Conservation (phyloP, 1,140 invertebrate genomes). For the Limonius californicus region DNA sequence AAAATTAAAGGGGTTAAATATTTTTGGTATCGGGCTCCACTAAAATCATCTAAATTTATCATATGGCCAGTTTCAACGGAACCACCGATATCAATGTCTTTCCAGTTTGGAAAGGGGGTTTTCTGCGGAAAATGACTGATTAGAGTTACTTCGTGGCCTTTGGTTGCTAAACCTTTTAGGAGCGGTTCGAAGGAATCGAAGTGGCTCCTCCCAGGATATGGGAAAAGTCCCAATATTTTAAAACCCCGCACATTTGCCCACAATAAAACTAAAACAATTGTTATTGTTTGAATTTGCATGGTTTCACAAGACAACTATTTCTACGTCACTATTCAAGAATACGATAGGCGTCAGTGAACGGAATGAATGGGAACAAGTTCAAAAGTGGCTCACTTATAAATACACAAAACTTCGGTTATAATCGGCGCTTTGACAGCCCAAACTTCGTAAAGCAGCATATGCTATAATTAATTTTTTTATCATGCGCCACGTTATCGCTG, state of each 20-base stretch:
- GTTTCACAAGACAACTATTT: too few relatives aligned
- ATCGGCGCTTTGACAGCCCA: too few relatives aligned
- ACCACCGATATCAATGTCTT: background rate
- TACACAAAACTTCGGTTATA: too few relatives aligned
- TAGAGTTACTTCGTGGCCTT: constrained; percentile 63
- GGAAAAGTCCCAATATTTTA: constrained; percentile 57
- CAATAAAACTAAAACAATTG: background rate
- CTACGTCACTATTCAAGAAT: too few relatives aligned
- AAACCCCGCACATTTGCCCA: background rate
- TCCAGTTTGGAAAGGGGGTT: constrained; percentile 28
- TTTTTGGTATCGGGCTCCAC: background rate
- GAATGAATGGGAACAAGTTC: too few relatives aligned
- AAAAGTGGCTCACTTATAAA: too few relatives aligned
- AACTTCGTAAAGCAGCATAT: too few relatives aligned
- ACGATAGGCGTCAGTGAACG: too few relatives aligned
- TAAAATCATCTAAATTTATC: constrained; percentile 14
- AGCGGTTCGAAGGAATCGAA: constrained; percentile 65
- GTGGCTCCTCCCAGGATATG: constrained; percentile 64
- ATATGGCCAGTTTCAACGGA: background rate
- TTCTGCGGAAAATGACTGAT: constrained; percentile 53
- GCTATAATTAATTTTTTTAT: too few relatives aligned
- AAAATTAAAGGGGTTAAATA: background rate
- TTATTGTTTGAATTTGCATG: too few relatives aligned
- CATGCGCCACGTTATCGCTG: too few relatives aligned
- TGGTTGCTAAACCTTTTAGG: constrained; percentile 52